Base-by-base conservation (phyloP, 2,113 vertebrate species). In the Salvelinus sp. region DNA sequence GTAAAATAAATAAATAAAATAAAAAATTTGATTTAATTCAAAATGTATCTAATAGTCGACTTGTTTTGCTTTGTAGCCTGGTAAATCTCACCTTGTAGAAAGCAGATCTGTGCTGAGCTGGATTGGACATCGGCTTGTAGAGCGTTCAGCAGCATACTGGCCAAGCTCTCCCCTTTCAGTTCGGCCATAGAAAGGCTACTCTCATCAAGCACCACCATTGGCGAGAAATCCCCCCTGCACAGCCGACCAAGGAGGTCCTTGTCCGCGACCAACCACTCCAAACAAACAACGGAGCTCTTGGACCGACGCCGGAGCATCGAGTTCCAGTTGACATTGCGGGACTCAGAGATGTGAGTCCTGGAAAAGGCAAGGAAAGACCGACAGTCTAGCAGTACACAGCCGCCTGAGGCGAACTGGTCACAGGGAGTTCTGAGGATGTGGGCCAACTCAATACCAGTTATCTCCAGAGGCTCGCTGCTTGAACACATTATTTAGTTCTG, bases 291-390 rank as follows among this genome's bases (percentile, higher is more conserved):
- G 0, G 91, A 79, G 54, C 92, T 91, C 33, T 95, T 94, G 13
- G 92, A 92, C 0, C 95, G 84, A 2, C 95, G 92, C 4, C 95
- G 92, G 69, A 96, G 85, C 89, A 96, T 89, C 0, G 93, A 93
- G 89, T 95, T 96, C 94, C 95, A 96, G 88, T 94, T 94, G 18
- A 96, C 93, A 0, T 94, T 95, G 20, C 93, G 86, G 33, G 95
- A 94, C 54, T 91, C 87, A 63, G 76, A 79, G 57, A 95, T 90
- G 86, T 94, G 95, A 62, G 90, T 72, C 18, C 86, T 76, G 54
- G 93, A 94, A 75, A 93, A 95, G 3, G 93, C 89, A 20, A 96
- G 91, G 82, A 96, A 96, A 6, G 95, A 94, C 30, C 95, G 91
- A 81, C 95, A 96, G 90, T 96, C 95, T 63, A 96, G 87, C 75